Evolutionary conservation across 1,140 invertebrate species (phyloP).

Genomic region (Eupristina koningsbergeri): DNA sequence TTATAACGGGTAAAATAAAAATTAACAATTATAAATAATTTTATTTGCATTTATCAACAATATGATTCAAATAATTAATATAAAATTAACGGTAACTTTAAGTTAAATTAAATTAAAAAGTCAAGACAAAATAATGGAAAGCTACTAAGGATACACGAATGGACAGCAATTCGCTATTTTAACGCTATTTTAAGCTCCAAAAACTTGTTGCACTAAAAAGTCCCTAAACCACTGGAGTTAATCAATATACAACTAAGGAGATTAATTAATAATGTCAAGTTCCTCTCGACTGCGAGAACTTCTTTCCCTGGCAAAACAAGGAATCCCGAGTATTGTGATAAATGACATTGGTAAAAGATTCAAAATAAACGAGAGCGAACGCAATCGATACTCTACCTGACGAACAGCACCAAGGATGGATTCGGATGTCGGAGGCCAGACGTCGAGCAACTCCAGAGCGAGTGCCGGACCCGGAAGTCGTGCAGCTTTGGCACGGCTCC

Average conservation of each 20-base stretch:
- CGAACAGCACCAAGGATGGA: not conserved
- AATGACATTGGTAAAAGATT: no score
- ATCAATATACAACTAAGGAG: not conserved
- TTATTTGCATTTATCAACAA: no score
- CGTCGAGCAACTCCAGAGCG: no score
- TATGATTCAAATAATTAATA: no score
- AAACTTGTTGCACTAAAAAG: not conserved
- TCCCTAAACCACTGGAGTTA: not conserved
- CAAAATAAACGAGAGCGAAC: not conserved
- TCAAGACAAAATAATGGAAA: no score
- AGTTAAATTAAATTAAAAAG: no score
- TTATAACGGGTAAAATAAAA: no score
- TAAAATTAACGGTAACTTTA: no score
- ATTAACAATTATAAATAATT: no score
- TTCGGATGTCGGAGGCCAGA: no score
- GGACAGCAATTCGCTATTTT: not conserved
- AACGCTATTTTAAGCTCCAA: not conserved
- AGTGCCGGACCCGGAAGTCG: conserved; percentile 6
- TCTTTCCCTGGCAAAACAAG: not conserved
- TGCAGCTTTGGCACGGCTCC: not conserved
- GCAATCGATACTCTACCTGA: not conserved
- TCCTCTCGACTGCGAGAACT: not conserved
- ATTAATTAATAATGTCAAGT: not conserved
- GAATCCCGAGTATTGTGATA: not conserved
- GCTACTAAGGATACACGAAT: no score